phyloP scores from a whole-genome alignment of 2,797 vertebrate species.

The Xiphorhynchus erythropygius region DNA sequence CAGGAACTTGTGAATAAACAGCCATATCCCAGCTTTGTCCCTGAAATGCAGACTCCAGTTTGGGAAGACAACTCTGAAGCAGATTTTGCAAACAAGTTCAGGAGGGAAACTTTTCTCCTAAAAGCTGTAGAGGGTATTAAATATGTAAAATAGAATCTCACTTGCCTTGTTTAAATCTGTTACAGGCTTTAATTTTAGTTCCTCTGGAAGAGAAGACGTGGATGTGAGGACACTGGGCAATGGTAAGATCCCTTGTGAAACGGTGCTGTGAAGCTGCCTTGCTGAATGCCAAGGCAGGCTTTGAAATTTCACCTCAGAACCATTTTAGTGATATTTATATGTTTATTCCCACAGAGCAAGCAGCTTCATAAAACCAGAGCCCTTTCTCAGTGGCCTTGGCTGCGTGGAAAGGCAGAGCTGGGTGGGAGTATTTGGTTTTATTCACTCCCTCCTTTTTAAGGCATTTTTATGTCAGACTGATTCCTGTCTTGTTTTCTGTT shows the following conservation, averaged over 20 bases:
- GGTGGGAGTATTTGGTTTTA: background rate
- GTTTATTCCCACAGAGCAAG: background rate
- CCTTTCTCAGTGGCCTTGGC: background rate
- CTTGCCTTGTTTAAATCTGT: constrained; percentile 29
- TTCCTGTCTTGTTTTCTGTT: background rate
- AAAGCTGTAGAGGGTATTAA: background rate
- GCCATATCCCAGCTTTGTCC: background rate
- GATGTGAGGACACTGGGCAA: constrained; percentile 95
- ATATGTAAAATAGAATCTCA: background rate
- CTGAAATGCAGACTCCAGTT: background rate
- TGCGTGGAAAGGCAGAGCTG: background rate
- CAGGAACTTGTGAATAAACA: background rate
- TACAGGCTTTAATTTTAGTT: constrained; percentile 96
- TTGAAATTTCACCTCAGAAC: background rate
- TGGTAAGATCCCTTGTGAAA: constrained; percentile 76
- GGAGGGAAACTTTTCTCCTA: background rate
- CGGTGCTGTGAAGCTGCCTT: background rate
- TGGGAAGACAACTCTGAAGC: background rate
- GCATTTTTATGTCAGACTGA: background rate
- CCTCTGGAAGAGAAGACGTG: constrained; percentile 96
- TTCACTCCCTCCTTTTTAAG: background rate
- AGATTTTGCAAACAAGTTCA: background rate
- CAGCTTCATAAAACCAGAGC: background rate
- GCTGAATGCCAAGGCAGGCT: background rate
- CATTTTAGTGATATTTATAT: background rate